Evolutionary conservation across 2,113 vertebrate genomes (phyloP).

Genomic region (Cinclus cinclus): DNA sequence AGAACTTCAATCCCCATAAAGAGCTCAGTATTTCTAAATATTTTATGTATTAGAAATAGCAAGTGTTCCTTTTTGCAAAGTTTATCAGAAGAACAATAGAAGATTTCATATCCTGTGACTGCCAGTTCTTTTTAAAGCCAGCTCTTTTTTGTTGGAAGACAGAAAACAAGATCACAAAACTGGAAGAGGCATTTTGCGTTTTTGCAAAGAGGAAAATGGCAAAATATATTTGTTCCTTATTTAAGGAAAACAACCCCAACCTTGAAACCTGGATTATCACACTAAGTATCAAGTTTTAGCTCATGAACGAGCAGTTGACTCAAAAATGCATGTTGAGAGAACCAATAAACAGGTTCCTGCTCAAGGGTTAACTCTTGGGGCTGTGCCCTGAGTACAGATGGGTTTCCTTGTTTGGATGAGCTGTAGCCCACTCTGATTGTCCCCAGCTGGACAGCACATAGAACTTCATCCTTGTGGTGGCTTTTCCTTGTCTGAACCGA

Average conservation of each 20-base stretch:
- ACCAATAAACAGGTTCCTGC: background rate
- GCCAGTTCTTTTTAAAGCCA: background rate
- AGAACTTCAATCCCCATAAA: background rate
- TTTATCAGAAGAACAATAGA: background rate
- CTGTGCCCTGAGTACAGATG: too few species aligned
- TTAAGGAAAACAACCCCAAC: rapidly evolving
- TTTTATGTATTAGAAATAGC: background rate
- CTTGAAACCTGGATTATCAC: background rate
- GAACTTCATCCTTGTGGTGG: background rate
- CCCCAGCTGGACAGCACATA: background rate
- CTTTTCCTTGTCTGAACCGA: background rate
- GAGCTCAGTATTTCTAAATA: background rate
- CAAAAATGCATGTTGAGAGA: background rate
- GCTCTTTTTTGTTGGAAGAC: background rate
- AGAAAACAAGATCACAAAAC: background rate
- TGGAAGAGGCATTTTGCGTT: background rate
- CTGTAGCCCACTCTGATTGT: background rate
- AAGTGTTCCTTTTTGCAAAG: background rate
- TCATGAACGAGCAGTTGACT: background rate
- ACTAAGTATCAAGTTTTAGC: background rate
- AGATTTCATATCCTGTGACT: background rate
- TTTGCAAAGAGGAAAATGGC: background rate
- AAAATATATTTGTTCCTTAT: background rate
- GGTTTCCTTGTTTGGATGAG: background rate
- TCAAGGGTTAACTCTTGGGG: background rate